phyloP scores from a whole-genome alignment of 2,113 vertebrate species.

The Pluvianellus socialis region DNA sequence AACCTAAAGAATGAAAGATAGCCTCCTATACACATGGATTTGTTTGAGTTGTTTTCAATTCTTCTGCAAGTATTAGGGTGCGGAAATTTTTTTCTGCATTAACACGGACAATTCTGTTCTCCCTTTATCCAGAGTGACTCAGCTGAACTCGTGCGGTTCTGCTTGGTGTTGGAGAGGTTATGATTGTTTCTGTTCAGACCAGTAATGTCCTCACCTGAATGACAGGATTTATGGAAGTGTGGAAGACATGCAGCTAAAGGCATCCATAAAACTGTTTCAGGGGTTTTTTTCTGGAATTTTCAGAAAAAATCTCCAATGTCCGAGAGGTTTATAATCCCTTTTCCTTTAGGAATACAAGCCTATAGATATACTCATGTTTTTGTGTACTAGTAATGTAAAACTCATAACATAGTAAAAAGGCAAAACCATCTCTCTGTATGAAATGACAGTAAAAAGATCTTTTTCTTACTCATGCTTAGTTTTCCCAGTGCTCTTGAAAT shows the following conservation, averaged over 20 bases:
- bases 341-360: background rate
- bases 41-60: background rate
- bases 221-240: background rate
- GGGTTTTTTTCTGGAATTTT: background rate
- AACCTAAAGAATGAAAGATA: background rate
- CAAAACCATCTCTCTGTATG: background rate
- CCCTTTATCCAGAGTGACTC: background rate
- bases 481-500: background rate
- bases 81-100: background rate
- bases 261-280: background rate
- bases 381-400: background rate
- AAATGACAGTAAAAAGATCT: background rate
- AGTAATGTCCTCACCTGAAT: background rate
- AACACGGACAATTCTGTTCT: background rate
- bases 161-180: rapidly evolving
- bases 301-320: background rate
- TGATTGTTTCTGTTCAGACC: background rate
- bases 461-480: background rate
- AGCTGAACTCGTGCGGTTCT: background rate
- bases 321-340: background rate
- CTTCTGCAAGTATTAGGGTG: background rate
- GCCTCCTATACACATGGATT: background rate
- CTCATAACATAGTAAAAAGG: background rate
- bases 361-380: background rate
- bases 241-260: background rate